phyloP scores from a whole-genome alignment of 1,140 invertebrate species.

The Bradynema listronoti region DNA sequence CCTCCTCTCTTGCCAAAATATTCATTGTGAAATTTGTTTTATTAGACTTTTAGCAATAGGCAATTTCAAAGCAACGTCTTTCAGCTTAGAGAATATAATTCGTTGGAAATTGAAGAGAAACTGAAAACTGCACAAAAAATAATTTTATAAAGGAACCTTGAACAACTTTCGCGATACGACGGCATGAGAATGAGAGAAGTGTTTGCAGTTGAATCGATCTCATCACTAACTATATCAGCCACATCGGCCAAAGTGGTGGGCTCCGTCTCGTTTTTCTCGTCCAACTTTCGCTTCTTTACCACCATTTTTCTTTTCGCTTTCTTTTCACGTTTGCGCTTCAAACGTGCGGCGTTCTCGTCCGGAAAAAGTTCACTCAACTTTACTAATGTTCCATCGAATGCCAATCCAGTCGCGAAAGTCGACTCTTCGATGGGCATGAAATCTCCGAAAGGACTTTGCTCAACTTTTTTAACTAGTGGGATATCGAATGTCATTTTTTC shows the following conservation, averaged over 20 bases:
- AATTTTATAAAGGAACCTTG: background rate
- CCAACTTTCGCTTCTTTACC: constrained; percentile 1
- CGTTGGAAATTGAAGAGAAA: background rate
- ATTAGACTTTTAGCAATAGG: background rate
- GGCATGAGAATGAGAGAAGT: background rate
- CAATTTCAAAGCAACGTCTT: too few species aligned
- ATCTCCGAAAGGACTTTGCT: too few species aligned
- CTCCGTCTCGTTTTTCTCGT: background rate
- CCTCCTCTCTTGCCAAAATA: background rate
- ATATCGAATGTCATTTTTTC: background rate
- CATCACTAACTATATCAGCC: background rate
- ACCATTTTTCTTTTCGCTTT: constrained; percentile 5
- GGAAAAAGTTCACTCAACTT: constrained; percentile 5
- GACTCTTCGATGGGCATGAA: too few species aligned
- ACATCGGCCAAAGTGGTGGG: background rate
- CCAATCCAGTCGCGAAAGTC: too few species aligned
- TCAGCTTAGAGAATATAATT: too few species aligned
- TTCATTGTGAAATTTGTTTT: background rate
- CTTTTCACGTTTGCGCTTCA: background rate
- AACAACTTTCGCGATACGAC: background rate
- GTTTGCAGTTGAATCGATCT: background rate
- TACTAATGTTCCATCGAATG: too few species aligned
- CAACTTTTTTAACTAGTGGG: background rate
- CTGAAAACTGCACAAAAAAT: background rate
- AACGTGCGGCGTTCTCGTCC: background rate